Percentiles rank a stretch among this genome's conserved stretches.
Conservation (phyloP, 2,797 vertebrate genomes). For the Alectoris magna region DNA sequence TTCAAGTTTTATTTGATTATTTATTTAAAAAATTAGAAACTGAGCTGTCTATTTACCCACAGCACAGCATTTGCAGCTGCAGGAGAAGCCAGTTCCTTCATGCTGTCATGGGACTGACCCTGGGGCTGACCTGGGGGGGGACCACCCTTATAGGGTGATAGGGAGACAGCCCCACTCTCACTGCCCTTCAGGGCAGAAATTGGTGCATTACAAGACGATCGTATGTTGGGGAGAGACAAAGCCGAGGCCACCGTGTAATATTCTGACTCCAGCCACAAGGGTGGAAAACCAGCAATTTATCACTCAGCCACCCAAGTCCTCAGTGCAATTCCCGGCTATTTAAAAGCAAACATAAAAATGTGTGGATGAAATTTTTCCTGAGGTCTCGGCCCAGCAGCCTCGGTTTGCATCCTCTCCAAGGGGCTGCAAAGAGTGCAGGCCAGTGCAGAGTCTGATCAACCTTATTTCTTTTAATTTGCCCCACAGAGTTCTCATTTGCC, state of each 20-base stretch:
- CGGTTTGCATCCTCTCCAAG: background rate
- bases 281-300: conserved; percentile 26
- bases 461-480: conserved; percentile 8
- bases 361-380: background rate
- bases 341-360: background rate
- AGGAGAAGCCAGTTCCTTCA: background rate
- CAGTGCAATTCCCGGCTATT: background rate
- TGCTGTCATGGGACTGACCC: conserved; percentile 29
- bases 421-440: background rate
- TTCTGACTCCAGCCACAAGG: background rate
- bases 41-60: conserved; percentile 38
- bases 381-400: background rate
- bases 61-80: conserved; percentile 37
- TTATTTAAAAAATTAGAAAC: conserved; percentile 63
- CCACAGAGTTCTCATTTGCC: background rate
- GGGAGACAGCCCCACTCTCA: background rate
- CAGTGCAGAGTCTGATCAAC: background rate
- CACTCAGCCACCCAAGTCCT: background rate
- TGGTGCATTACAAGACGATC: conserved; percentile 29
- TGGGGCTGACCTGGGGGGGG: conserved; percentile 41
- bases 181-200: background rate
- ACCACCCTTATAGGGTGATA: conserved; percentile 42
- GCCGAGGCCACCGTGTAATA: background rate
- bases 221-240: background rate
- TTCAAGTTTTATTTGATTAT: conserved; percentile 51